Base-by-base conservation (phyloP, 2,888 invertebrate genomes). In the Microctonus aethiopoides region DNA sequence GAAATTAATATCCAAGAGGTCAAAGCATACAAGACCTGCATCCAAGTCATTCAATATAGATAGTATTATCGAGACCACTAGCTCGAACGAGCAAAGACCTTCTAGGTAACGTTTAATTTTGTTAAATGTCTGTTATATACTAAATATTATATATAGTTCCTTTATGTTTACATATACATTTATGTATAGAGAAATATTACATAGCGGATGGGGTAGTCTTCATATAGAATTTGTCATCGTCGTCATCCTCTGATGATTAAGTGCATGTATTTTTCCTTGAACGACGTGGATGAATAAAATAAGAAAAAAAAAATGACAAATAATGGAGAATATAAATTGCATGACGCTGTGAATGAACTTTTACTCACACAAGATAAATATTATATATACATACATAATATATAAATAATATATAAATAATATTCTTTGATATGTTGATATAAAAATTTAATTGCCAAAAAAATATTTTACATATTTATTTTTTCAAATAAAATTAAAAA, bases 1-100 rank as follows among this genome's bases (percentile, higher is more conserved):
- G 57, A 67, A 24, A 46, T 22, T 54, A 51, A 60, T 52, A 54
- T 52, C 72, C 34, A 65, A 61, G 61, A 41, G 66, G 59, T 62
- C 64, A 46, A 67, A 68, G 63, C 59, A 68, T 52, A 36, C 71
- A 59, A 57, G 72, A 51, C 65, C 70, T 56, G 74, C 77, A 20
- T 75, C 71, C 54, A 83, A 81, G 72, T 81, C 83, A 10, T 84
- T 84, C 76, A 84, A 80, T 71, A 84, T 84, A 64, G 83, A 84
- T 56, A 83, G 83, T 73, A 82, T 84, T 68, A 84, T 84, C 72
- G 80, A 82, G 66, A 76, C 76, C 36, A 73, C 74, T 34, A 77
- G 73, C 34, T 72, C 72, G 52, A 73, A 60, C 36, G 70, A 68
- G 34, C 66, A 68, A 41, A 70, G 66, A 41, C 52, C 65, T 41